These are phyloP conservation scores for Congeria kusceri DNA, from an alignment of 2,888 invertebrate genomes.

Conservation along the genomic window DNA sequence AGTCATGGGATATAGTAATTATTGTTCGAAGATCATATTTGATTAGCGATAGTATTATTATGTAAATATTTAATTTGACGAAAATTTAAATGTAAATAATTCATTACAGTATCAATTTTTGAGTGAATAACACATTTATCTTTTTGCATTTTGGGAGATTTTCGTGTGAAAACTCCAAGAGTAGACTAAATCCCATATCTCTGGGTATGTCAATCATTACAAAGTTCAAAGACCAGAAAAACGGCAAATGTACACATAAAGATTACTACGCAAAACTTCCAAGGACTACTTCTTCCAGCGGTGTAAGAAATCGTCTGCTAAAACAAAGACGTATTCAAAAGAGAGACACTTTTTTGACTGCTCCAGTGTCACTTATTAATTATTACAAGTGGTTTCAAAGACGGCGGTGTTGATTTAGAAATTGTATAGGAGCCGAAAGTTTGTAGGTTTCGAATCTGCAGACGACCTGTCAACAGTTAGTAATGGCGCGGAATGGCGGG, in stretches of 20 bases:
- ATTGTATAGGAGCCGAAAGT: conserved; percentile 27
- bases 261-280: conserved; percentile 38
- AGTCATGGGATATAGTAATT: no score
- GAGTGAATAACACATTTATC: no score
- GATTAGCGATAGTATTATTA: no score
- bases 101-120: no score
- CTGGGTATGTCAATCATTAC: conserved; percentile 43
- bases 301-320: conserved; percentile 46
- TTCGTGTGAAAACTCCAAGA: no score
- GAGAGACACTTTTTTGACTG: conserved; percentile 19
- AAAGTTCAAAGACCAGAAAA: conserved; percentile 48
- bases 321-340: conserved; percentile 50
- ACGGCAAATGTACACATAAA: conserved; percentile 27
- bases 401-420: conserved; percentile 56
- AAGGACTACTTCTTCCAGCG: conserved; percentile 27
- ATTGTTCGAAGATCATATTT: no score
- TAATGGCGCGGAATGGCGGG: conserved; percentile 21
- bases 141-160: no score
- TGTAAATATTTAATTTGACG: no score
- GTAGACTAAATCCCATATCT: conserved; percentile 36
- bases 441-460: conserved; percentile 32
- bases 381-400: conserved; percentile 48
- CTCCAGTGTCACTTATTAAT: conserved; percentile 56
- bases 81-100: no score
- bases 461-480: conserved; percentile 47